Evolutionary conservation across 2,113 vertebrate genomes (phyloP).

Genomic region (Anarrhichthys ocellatus): DNA sequence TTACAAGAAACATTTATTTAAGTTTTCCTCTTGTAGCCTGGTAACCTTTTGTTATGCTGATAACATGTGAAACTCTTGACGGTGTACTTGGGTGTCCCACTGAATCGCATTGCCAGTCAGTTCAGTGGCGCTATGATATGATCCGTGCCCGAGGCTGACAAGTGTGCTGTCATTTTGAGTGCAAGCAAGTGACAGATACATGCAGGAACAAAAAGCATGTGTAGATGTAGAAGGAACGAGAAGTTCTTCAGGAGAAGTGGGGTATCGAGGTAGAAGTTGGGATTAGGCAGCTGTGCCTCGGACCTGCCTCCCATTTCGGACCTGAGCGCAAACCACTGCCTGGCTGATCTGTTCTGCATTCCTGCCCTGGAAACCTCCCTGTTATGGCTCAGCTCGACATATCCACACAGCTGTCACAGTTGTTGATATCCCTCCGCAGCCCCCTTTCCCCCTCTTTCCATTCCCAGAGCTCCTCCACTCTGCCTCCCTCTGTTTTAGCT

Average conservation of each 20-base stretch:
- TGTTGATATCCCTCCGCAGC: constrained; percentile 62
- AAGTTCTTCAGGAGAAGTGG: constrained; percentile 21
- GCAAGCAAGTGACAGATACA: constrained; percentile 32
- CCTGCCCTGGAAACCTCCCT: constrained; percentile 71
- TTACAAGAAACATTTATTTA: neutral
- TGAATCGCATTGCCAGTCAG: constrained; percentile 26
- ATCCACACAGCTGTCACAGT: constrained; percentile 79
- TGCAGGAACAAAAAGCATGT: constrained; percentile 10
- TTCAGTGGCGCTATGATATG: constrained; percentile 22
- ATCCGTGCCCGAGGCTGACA: constrained; percentile 52
- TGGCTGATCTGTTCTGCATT: constrained; percentile 80
- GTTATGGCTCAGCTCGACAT: constrained; percentile 65
- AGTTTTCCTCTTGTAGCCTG: neutral
- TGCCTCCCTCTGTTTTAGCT: constrained; percentile 40
- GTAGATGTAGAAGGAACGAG: constrained; percentile 17
- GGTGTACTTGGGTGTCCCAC: constrained; percentile 10
- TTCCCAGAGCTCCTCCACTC: constrained; percentile 44
- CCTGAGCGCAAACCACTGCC: constrained; percentile 56
- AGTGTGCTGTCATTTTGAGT: constrained; percentile 49
- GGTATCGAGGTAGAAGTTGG: constrained; percentile 42
- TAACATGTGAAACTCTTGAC: neutral
- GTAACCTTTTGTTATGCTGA: constrained; percentile 27
- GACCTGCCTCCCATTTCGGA: constrained; percentile 48
- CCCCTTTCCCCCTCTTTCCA: constrained; percentile 29
- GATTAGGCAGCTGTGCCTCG: constrained; percentile 71